Evolutionary conservation across 2,113 vertebrate species (phyloP).

Genomic region (Columba livia): DNA sequence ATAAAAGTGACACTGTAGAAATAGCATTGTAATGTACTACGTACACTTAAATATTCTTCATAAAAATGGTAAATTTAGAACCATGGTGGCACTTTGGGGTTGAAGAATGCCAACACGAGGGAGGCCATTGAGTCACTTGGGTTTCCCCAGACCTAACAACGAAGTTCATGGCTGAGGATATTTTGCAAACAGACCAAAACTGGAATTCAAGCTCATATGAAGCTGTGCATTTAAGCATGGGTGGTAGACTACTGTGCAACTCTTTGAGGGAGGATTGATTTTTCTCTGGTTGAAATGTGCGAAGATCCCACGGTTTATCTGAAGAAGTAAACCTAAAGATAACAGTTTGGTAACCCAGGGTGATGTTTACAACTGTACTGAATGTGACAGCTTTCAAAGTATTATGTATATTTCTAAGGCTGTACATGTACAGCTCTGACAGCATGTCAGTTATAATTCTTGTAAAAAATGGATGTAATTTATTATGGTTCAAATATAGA

Average conservation of each 20-base stretch:
- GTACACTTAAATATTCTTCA: background rate
- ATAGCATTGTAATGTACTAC: background rate
- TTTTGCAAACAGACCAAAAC: background rate
- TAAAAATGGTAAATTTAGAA: background rate
- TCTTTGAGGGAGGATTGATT: constrained; percentile 48
- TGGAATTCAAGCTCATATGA: background rate
- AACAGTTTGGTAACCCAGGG: constrained; percentile 71
- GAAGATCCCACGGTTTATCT: constrained; percentile 17
- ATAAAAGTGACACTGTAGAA: background rate
- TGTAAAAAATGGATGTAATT: constrained; percentile 77
- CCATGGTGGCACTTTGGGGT: background rate
- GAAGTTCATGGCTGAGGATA: background rate
- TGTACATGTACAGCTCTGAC: constrained; percentile 76
- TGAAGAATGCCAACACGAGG: background rate
- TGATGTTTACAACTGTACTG: constrained; percentile 78
- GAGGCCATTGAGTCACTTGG: background rate
- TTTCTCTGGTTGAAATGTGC: constrained; percentile 53
- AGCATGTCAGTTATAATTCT: constrained; percentile 82
- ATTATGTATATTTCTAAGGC: constrained; percentile 76
- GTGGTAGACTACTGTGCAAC: background rate
- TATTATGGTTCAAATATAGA: constrained; percentile 80
- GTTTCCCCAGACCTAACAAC: background rate
- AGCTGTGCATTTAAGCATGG: background rate
- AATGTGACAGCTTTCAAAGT: constrained; percentile 81
- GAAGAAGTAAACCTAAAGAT: constrained; percentile 53